Evolutionary conservation across 2,113 vertebrate species (phyloP), one percentile per base, ranked within the genome.

Genomic region (Thamnaconus septentrionalis): DNA sequence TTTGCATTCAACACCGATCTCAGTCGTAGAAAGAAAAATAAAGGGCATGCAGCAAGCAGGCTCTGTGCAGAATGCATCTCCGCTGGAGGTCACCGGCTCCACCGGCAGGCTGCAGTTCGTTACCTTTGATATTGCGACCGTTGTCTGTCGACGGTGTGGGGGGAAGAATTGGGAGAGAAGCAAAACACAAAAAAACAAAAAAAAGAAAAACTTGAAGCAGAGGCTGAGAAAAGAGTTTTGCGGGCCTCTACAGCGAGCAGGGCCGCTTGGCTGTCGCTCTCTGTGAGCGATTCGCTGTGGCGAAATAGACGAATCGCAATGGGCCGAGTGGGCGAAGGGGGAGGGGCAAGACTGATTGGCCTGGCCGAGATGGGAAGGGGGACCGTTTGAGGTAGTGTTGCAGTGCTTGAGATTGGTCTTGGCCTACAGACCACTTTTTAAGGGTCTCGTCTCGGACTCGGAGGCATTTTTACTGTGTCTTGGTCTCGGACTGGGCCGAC

Each of bases 71-170:
- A 3, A 53, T 18, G 54, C 8, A 63, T 70, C 65, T 4, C 31
- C 3, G 5, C 59, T 7, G 2, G 50, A 48, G 86, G 80, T 81
- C 66, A 88, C 84, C 90, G 87, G 73, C 87, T 59, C 89, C 91
- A 92, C 50, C 53, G 91, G 52, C 47, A 89, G 57, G 63, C 59
- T 89, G 85, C 88, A 59, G 80, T 85, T 61, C 46, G 64, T 96
- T 99, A 98, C 96, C 96, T 99, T 95, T 96, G 71, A 95, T 88
- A 93, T 91, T 94, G 89, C 92, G 95, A 82, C 96, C 96, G 91
- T 96, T 98, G 90, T 98, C 96, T 98, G 94, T 56, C 18, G 18
- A 31, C 18, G 18, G 18, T 31, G 18, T 31, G 18, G 18, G 18
- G 18, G 18, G 18, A 31, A 31, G 18, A 31, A 31, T 31, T 31